Percentiles rank a stretch among this genome's conserved stretches.
These are phyloP conservation scores for Diaprepes abbreviatus DNA, from an alignment of 2,888 invertebrate genomes.

Conservation along the genomic window DNA sequence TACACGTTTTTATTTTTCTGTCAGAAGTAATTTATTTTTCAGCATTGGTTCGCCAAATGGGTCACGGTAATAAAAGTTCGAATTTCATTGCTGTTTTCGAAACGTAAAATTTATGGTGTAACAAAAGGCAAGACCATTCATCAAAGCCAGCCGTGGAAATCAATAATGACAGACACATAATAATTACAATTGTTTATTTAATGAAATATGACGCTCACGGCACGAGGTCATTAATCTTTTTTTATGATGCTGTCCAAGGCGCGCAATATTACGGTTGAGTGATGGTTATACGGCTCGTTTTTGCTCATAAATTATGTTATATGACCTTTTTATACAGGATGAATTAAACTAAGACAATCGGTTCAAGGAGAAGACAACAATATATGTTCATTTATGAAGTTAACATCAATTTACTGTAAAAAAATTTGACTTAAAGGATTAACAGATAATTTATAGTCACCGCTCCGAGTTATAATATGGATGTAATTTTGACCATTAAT, in stretches of 20 bases:
- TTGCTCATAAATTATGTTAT: conserved; percentile 18
- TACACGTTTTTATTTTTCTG: conserved; percentile 1
- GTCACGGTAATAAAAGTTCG: conserved; percentile 29
- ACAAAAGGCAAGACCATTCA: conserved; percentile 33
- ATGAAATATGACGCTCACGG: conserved; percentile 44
- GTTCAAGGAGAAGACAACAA: too few species aligned
- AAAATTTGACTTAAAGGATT: too few species aligned
- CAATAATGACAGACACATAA: conserved; percentile 45
- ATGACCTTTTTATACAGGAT: conserved; percentile 13
- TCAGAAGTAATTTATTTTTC: conserved; percentile 17
- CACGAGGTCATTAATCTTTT: conserved; percentile 37
- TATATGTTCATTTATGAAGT: too few species aligned
- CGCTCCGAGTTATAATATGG: too few species aligned
- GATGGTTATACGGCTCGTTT: conserved; percentile 6
- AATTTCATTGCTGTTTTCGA: conserved; percentile 19
- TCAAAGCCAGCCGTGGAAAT: conserved; percentile 29
- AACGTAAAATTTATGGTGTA: conserved; percentile 25
- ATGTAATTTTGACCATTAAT: too few species aligned
- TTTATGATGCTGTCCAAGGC: conserved; percentile 33
- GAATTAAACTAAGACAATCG: background rate
- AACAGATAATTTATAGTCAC: too few species aligned
- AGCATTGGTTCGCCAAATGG: background rate
- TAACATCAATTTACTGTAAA: too few species aligned
- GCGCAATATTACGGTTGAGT: conserved; percentile 27
- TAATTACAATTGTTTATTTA: conserved; percentile 46